Conservation (phyloP, 2,888 invertebrate genomes). For the Coenonympha arcania region DNA sequence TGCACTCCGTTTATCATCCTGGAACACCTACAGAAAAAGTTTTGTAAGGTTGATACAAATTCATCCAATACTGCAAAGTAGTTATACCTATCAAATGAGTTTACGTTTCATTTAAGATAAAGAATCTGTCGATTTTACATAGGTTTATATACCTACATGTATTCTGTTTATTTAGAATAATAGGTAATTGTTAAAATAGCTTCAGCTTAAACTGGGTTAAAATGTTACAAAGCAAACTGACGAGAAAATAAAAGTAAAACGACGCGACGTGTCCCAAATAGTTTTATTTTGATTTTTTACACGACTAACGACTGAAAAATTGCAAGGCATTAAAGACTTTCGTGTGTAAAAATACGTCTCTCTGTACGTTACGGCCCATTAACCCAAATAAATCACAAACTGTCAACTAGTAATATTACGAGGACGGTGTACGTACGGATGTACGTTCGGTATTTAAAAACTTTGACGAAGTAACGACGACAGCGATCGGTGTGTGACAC, state of each 20-base stretch:
- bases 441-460: not conserved
- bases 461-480: not conserved
- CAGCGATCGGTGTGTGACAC: too few relatives aligned
- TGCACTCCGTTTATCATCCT: too few relatives aligned
- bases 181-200: too few relatives aligned
- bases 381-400: conserved; percentile 14
- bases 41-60: too few relatives aligned
- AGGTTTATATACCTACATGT: too few relatives aligned
- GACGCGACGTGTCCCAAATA: not conserved
- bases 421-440: too few relatives aligned
- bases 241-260: not conserved
- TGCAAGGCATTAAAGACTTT: conserved; percentile 6
- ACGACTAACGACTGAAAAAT: conserved; percentile 3
- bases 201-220: not conserved
- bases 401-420: not conserved
- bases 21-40: too few relatives aligned
- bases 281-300: not conserved
- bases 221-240: not conserved
- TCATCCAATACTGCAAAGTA: too few relatives aligned
- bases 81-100: too few relatives aligned
- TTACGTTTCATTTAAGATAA: too few relatives aligned
- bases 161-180: too few relatives aligned
- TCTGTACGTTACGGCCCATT: conserved; percentile 3
- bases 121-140: too few relatives aligned
- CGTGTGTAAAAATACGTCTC: conserved; percentile 6